Evolutionary conservation across 2,113 vertebrate genomes (phyloP).

Genomic region (Pachypanchax playfairii): DNA sequence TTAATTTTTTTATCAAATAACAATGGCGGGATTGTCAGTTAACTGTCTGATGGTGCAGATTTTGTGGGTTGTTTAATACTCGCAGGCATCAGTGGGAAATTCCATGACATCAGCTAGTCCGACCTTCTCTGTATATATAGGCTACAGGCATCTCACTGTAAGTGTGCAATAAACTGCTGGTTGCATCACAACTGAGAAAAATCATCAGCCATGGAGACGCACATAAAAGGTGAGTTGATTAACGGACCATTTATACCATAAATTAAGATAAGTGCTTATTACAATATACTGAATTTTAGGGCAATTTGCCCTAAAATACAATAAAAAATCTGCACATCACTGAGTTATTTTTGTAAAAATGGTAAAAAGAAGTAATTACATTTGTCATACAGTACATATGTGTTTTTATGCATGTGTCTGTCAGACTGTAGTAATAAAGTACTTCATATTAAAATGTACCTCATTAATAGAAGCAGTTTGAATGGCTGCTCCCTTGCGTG

Average conservation of each 20-base stretch:
- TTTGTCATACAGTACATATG: no score
- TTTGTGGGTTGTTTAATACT: slow-evolving; percentile 1
- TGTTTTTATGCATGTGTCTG: no score
- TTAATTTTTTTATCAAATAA: not conserved
- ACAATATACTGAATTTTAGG: no score
- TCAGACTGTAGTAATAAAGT: no score
- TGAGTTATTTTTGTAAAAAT: no score
- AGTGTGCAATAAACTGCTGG: not conserved
- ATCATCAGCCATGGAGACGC: slow-evolving; percentile 4
- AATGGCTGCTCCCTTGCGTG: not conserved
- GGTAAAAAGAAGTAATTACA: no score
- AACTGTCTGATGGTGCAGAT: slow-evolving; percentile 2
- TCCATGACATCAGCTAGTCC: slow-evolving; percentile 43
- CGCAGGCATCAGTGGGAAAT: slow-evolving; percentile 21
- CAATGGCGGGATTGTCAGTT: not conserved
- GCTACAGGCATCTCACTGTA: slow-evolving; percentile 7
- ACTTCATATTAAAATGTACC: no score
- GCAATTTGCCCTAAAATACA: no score
- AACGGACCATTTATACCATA: no score
- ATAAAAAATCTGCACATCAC: no score
- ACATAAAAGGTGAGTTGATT: slow-evolving; percentile 21
- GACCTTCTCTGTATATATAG: slow-evolving; percentile 21
- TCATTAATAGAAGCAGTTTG: no score
- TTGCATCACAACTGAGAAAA: not conserved
- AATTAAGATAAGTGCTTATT: no score